Percentiles rank a stretch among this genome's conserved stretches.
Conservation (phyloP, 2,113 vertebrate genomes). For the Brienomyrus longianalis region DNA sequence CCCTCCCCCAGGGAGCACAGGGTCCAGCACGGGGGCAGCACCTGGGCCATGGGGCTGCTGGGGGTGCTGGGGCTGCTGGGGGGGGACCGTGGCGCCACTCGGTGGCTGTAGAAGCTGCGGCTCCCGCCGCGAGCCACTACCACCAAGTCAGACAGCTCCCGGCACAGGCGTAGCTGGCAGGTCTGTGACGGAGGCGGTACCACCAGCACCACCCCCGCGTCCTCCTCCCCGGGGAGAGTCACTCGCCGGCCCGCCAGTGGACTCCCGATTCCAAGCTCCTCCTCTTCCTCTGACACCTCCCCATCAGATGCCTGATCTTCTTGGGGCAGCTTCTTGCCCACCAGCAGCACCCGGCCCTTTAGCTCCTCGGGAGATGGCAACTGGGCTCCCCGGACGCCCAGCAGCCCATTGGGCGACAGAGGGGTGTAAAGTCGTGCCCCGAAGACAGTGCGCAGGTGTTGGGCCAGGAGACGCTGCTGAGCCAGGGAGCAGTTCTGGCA, state of each 20-base stretch:
- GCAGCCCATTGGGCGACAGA: constrained; percentile 58
- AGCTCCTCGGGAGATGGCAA: constrained; percentile 87
- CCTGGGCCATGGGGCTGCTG: constrained; percentile 40
- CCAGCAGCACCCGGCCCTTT: constrained; percentile 78
- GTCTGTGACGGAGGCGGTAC: constrained; percentile 68
- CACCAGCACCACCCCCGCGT: constrained; percentile 62
- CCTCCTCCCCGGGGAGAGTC: constrained; percentile 68
- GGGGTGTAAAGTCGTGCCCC: constrained; percentile 76
- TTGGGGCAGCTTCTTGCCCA: constrained; percentile 79
- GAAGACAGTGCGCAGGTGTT: constrained; percentile 80
- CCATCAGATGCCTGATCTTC: constrained; percentile 74
- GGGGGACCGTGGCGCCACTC: constrained; percentile 57
- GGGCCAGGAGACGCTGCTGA: constrained; percentile 81
- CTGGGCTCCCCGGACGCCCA: constrained; percentile 55
- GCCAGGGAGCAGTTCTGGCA: constrained; percentile 80
- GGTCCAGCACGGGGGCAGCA: constrained; percentile 67
- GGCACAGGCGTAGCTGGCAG: constrained; percentile 73
- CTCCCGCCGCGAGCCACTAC: constrained; percentile 71
- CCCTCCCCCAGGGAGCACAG: constrained; percentile 89
- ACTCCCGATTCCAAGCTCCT: constrained; percentile 78
- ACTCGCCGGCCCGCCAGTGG: constrained; percentile 60
- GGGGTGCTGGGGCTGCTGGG: constrained; percentile 68
- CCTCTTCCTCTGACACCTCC: constrained; percentile 91
- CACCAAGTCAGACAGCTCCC: constrained; percentile 84
- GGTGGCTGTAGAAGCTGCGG: constrained; percentile 68